Conservation (phyloP, 2,113 vertebrate genomes). For the Osmerus eperlanus region DNA sequence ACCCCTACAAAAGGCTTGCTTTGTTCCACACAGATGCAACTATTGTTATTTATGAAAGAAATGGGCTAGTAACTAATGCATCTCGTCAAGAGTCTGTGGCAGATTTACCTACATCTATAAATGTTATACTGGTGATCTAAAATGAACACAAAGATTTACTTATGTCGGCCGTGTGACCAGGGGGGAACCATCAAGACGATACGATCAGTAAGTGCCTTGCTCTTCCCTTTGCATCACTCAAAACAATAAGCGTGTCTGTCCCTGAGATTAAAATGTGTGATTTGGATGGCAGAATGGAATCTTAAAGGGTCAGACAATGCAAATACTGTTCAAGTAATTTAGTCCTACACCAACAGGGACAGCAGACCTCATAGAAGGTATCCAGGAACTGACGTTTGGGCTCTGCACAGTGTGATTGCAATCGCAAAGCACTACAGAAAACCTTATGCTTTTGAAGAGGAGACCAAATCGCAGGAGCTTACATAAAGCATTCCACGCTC, state of each 20-base stretch:
- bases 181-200: too few species aligned
- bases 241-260: constrained; percentile 50
- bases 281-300: constrained; percentile 25
- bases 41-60: too few species aligned
- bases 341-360: constrained; percentile 1
- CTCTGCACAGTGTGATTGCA: not conserved
- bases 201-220: not conserved
- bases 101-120: too few species aligned
- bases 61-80: too few species aligned
- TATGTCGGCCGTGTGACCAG: too few species aligned
- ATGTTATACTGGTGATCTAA: too few species aligned
- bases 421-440: not conserved
- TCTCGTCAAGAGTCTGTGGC: too few species aligned
- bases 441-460: not conserved
- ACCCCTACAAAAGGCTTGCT: too few species aligned
- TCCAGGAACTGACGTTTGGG: not conserved
- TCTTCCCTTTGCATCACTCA: constrained; percentile 4
- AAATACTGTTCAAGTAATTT: constrained; percentile 27
- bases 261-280: constrained; percentile 26
- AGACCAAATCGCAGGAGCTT: too few species aligned
- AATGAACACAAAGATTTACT: too few species aligned
- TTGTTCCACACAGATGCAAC: too few species aligned
- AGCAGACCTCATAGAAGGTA: not conserved
- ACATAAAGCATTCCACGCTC: too few species aligned
- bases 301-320: constrained; percentile 35